phyloP scores from a whole-genome alignment of 1,140 invertebrate genomes.

The Drosophila oshimai region DNA sequence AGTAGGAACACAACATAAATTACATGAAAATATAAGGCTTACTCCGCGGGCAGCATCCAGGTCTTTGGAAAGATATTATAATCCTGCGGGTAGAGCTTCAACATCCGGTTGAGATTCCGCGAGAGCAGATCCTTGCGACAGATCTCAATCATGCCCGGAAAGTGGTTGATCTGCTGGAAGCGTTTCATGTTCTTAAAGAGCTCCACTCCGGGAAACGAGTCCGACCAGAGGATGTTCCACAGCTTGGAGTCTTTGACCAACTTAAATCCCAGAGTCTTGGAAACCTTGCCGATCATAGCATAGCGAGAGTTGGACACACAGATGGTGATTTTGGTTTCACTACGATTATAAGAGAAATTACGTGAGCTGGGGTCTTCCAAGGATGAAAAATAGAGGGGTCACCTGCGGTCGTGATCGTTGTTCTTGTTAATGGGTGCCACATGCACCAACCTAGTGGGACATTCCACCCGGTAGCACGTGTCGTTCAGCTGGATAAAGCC shows the following conservation, averaged over 20 bases:
- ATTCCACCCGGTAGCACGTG: constrained; percentile 62
- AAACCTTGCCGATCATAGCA: constrained; percentile 88
- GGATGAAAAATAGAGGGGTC: neutral
- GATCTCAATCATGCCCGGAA: constrained; percentile 96
- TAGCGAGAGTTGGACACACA: constrained; percentile 90
- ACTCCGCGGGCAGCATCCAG: constrained; percentile 97
- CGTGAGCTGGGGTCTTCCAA: neutral
- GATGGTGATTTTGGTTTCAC: constrained; percentile 83
- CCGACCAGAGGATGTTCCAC: constrained; percentile 96
- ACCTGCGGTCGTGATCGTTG: constrained; percentile 24
- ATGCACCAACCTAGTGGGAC: constrained; percentile 3
- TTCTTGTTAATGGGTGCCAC: neutral
- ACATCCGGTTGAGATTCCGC: constrained; percentile 93
- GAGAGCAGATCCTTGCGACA: constrained; percentile 93
- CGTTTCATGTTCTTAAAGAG: constrained; percentile 94
- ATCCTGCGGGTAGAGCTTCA: constrained; percentile 92
- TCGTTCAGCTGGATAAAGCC: constrained; percentile 67
- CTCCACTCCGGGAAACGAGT: constrained; percentile 91
- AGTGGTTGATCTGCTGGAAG: constrained; percentile 95
- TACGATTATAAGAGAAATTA: neutral
- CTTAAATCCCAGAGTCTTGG: constrained; percentile 89
- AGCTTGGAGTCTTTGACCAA: constrained; percentile 90
- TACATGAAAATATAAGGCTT: constrained; percentile 65
- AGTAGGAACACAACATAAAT: too few species aligned
- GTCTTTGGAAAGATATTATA: constrained; percentile 96